Conservation (phyloP, 2,888 invertebrate species). For the Cataglyphis cursor region DNA sequence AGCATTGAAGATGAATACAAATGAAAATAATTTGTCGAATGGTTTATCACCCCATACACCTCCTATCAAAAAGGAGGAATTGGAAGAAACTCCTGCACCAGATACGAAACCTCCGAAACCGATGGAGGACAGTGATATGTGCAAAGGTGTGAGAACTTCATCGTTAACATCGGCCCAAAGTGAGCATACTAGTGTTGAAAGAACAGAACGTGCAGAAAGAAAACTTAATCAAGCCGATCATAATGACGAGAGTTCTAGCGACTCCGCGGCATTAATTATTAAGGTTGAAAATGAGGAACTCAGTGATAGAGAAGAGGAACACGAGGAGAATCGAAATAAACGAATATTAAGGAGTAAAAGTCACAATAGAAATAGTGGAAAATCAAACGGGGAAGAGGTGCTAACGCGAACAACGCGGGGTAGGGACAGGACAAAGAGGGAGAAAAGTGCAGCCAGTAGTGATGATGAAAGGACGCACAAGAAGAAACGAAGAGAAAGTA, state of each 20-base stretch:
- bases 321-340: conserved; percentile 75
- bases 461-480: conserved; percentile 88
- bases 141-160: conserved; percentile 84
- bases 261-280: conserved; percentile 86
- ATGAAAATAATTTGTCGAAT: conserved; percentile 81
- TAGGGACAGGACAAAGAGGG: conserved; percentile 86
- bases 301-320: conserved; percentile 83
- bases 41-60: conserved; percentile 84
- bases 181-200: conserved; percentile 79
- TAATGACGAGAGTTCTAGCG: conserved; percentile 86
- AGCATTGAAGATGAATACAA: conserved; percentile 78
- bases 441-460: conserved; percentile 87
- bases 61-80: conserved; percentile 82
- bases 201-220: conserved; percentile 76
- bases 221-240: conserved; percentile 80
- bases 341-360: conserved; percentile 81
- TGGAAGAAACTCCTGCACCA: conserved; percentile 61
- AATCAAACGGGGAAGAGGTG: conserved; percentile 84
- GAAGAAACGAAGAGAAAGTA: conserved; percentile 91
- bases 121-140: conserved; percentile 79
- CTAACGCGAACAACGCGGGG: conserved; percentile 82
- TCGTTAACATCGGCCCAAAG: conserved; percentile 79
- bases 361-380: conserved; percentile 82
- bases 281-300: conserved; percentile 86
- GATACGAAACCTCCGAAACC: conserved; percentile 68